Evolutionary conservation across 2,888 invertebrate species (phyloP), one percentile per base, ranked within the genome.

Genomic region (Serrognathus titanus): DNA sequence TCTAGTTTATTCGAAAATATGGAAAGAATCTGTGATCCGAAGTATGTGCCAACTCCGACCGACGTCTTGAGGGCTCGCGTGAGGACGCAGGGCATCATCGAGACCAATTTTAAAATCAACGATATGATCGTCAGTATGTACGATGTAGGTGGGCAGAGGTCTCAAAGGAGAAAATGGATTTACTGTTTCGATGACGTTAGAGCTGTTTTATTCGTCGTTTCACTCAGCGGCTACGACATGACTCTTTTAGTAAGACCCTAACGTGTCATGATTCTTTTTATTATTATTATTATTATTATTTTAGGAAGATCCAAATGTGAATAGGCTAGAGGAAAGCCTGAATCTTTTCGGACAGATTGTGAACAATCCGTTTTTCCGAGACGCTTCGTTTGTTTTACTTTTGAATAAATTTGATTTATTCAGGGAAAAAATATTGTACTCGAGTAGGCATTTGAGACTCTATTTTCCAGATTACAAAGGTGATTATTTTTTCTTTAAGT

Each of bases 151-250:
- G 86, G 85, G 51, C 86, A 85, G 69, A 75, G 85, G 68, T 85
- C 85, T 58, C 85, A 86, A 71, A 71, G 86, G 45, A 75, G 83
- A 53, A 86, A 86, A 70, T 86, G 86, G 86, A 85, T 86, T 65
- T 84, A 85, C 68, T 85, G 85, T 71, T 86, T 86, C 71, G 85
- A 85, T 69, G 84, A 85, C 71, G 85, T 85, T 1, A 77, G 81
- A 64, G 84, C 85, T 12, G 82, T 86, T 1, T 70, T 86, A 43
- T 86, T 84, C 75, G 85, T 86, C 12, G 83, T 84, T 11, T 84
- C 86, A 1, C 74, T 86, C 7, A 86, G 85, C 72, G 84, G 85
- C 43, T 86, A 85, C 67, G 86, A 86, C 68, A 85, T 86, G 85
- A 84, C 84, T 3, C 72, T 85, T 43, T 75, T 82, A 65, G 80